A percentile compares a stretch with the other conserved stretches of the same genome.
Evolutionary conservation across 2,113 vertebrate species (phyloP).

Genomic region (Notarius lentiginosus): DNA sequence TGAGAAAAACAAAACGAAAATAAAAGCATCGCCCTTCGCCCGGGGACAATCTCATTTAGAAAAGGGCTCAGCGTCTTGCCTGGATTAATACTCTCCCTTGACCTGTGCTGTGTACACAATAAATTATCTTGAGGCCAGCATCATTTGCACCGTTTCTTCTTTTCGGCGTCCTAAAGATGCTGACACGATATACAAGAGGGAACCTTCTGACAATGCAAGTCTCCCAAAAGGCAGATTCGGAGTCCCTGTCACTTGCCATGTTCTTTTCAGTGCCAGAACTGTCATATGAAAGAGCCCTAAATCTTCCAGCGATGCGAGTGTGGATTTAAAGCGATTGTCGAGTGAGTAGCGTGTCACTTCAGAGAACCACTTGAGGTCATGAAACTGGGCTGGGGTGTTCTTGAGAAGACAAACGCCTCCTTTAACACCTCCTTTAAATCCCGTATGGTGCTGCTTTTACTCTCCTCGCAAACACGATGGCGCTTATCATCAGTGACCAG

Average conservation of each 20-base stretch:
- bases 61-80: conserved; percentile 37
- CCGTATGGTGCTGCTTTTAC: neutral
- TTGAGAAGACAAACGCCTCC: conserved; percentile 37
- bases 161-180: conserved; percentile 6
- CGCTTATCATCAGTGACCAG: conserved; percentile 40
- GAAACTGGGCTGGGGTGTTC: conserved; percentile 36
- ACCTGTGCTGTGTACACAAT: conserved; percentile 41
- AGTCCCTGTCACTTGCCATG: conserved; percentile 22
- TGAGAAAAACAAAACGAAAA: conserved; percentile 35
- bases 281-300: conserved; percentile 42
- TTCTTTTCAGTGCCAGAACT: conserved; percentile 31
- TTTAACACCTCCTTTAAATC: neutral
- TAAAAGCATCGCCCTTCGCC: conserved; percentile 29
- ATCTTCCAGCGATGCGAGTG: conserved; percentile 29
- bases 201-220: conserved; percentile 34
- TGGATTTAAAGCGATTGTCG: conserved; percentile 40
- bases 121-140: conserved; percentile 25
- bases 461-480: conserved; percentile 27
- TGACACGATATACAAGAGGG: conserved; percentile 15
- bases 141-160: conserved; percentile 2
- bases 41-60: conserved; percentile 46
- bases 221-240: conserved; percentile 22
- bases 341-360: conserved; percentile 40
- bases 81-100: conserved; percentile 44
- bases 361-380: conserved; percentile 45